These are phyloP conservation scores for Rhopalosiphum maidis DNA, from an alignment of 1,140 invertebrate genomes.

Conservation along the genomic window DNA sequence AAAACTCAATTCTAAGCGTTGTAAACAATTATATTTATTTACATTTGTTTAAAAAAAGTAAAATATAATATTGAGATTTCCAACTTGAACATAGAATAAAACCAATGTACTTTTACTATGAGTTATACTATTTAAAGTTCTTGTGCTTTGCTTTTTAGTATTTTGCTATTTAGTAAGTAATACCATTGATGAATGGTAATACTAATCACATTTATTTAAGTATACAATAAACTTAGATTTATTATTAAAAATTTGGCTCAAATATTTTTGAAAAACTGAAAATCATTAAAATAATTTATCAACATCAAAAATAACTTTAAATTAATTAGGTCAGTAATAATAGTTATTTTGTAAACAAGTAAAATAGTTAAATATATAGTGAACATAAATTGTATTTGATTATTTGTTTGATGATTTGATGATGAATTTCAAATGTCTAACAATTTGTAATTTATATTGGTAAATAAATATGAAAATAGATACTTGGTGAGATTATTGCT, in stretches of 20 bases:
- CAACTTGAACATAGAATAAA: background rate
- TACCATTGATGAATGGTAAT: no score
- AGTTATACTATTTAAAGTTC: background rate
- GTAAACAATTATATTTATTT: background rate
- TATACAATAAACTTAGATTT: background rate
- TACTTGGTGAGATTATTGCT: background rate
- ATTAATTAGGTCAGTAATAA: background rate
- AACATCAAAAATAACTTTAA: background rate
- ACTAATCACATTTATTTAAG: background rate
- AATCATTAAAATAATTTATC: background rate
- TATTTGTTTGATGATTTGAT: background rate
- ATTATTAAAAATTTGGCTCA: background rate
- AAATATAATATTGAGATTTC: background rate
- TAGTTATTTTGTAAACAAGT: no score
- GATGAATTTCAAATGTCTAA: background rate
- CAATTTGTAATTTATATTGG: background rate
- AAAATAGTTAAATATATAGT: background rate
- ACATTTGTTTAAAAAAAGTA: background rate
- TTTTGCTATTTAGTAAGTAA: background rate
- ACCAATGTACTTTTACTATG: background rate
- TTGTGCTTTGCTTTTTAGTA: background rate
- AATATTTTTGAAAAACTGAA: background rate
- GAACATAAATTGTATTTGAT: background rate
- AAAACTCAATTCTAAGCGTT: background rate
- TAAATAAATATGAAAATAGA: background rate